Percentiles rank a stretch among this genome's conserved stretches.
phyloP scores from a whole-genome alignment of 2,113 vertebrate species.

The Raja brachyura region DNA sequence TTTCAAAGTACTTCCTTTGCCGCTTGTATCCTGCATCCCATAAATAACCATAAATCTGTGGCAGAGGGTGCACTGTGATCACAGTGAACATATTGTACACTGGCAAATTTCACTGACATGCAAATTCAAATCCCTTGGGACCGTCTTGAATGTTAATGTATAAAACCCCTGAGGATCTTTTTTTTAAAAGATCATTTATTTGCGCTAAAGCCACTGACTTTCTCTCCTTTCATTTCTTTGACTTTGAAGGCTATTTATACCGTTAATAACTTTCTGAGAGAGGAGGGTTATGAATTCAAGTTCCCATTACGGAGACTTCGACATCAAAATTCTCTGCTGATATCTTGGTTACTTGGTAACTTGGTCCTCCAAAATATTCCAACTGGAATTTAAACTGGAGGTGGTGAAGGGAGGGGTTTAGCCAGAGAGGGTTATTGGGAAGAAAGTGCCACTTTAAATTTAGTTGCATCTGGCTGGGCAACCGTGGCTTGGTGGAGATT shows the following conservation, averaged over 20 bases:
- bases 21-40: not conserved
- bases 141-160: not conserved
- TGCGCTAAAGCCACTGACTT: too few species aligned
- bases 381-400: too few species aligned
- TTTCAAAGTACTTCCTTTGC: not conserved
- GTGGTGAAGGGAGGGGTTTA: too few species aligned
- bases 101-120: slow-evolving; percentile 15
- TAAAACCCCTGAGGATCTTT: not conserved
- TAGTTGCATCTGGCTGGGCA: too few species aligned
- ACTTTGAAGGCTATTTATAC: not conserved
- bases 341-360: too few species aligned
- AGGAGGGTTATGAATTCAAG: too few species aligned
- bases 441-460: too few species aligned
- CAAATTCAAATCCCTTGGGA: not conserved
- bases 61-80: not conserved
- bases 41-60: slow-evolving; percentile 26
- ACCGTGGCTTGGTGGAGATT: too few species aligned
- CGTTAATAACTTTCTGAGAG: not conserved
- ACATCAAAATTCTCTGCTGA: too few species aligned
- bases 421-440: too few species aligned
- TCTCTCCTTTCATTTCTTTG: not conserved
- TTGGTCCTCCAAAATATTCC: too few species aligned
- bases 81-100: not conserved
- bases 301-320: too few species aligned
- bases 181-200: not conserved